Percentiles rank a stretch among this genome's conserved stretches.
These are phyloP conservation scores for Chymomyza caudatula DNA, from an alignment of 2,888 invertebrate species.

Conservation along the genomic window DNA sequence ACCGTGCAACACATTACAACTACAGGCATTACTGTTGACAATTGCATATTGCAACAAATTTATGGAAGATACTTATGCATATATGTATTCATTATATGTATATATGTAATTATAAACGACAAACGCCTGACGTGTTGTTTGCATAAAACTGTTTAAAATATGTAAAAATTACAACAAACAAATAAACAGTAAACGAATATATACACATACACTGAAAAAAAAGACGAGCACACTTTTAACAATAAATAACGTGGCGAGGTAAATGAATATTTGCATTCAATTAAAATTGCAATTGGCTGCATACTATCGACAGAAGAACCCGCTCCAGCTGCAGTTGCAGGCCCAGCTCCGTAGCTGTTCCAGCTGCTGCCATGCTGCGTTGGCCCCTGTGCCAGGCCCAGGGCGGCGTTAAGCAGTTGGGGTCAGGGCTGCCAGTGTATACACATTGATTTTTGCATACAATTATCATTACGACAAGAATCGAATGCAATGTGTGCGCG, in stretches of 20 bases:
- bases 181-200: not conserved
- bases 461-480: not conserved
- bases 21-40: not conserved
- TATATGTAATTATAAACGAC: not conserved
- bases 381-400: constrained; percentile 18
- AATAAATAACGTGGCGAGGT: constrained; percentile 16
- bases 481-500: constrained; percentile 22
- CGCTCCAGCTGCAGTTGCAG: constrained; percentile 34
- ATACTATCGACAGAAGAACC: constrained; percentile 53
- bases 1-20: not conserved
- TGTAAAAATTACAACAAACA: constrained; percentile 1
- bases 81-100: not conserved
- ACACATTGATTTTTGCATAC: not conserved
- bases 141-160: not conserved
- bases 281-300: constrained; percentile 49
- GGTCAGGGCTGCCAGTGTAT: constrained; percentile 3
- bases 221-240: not conserved
- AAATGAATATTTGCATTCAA: constrained; percentile 57
- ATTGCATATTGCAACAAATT: not conserved
- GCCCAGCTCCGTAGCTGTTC: constrained; percentile 37
- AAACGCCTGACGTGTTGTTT: not conserved
- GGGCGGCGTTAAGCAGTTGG: constrained; percentile 18
- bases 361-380: constrained; percentile 4
- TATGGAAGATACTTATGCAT: not conserved
- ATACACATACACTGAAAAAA: not conserved